A percentile compares a stretch with the other conserved stretches of the same genome.
Evolutionary conservation across 2,113 vertebrate genomes (phyloP).

Genomic region (Tauraco erythrolophus): DNA sequence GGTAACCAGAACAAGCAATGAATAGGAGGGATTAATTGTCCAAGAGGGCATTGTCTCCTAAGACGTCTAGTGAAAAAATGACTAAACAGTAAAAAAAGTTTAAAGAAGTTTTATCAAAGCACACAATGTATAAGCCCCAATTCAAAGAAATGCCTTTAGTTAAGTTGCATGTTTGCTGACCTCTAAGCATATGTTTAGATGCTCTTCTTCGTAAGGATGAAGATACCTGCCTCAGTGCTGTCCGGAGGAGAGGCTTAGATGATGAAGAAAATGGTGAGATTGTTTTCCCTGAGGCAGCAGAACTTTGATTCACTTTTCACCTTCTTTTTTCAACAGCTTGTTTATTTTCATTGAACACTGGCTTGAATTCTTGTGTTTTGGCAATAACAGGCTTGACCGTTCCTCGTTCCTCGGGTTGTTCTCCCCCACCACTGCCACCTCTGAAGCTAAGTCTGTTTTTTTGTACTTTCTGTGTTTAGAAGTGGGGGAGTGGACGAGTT

Average conservation of each 20-base stretch:
- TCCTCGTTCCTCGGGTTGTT: slow-evolving; percentile 31
- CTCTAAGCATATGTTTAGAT: not conserved
- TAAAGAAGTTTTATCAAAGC: not conserved
- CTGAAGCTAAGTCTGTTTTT: slow-evolving; percentile 47
- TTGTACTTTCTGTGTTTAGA: slow-evolving; percentile 65
- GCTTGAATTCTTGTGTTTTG: slow-evolving; percentile 29
- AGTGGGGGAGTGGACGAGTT: slow-evolving; percentile 32
- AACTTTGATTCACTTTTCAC: slow-evolving; percentile 14
- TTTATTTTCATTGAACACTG: slow-evolving; percentile 46
- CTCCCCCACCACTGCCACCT: slow-evolving; percentile 43
- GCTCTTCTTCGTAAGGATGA: not conserved
- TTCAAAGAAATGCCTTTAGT: not conserved
- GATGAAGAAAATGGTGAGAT: not conserved
- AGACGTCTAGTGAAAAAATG: not conserved
- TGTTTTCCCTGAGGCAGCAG: not conserved
- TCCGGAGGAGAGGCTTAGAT: not conserved
- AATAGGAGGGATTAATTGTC: not conserved
- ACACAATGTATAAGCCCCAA: accelerated
- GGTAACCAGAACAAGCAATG: not conserved
- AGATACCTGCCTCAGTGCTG: not conserved
- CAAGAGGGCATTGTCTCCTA: not conserved
- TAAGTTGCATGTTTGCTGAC: not conserved
- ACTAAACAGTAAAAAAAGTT: not conserved
- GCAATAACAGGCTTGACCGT: slow-evolving; percentile 54
- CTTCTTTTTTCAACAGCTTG: slow-evolving; percentile 27